Evolutionary conservation across 1,140 invertebrate species (phyloP), one percentile per base, ranked within the genome.

Genomic region (Caenorhabditis briggsae): DNA sequence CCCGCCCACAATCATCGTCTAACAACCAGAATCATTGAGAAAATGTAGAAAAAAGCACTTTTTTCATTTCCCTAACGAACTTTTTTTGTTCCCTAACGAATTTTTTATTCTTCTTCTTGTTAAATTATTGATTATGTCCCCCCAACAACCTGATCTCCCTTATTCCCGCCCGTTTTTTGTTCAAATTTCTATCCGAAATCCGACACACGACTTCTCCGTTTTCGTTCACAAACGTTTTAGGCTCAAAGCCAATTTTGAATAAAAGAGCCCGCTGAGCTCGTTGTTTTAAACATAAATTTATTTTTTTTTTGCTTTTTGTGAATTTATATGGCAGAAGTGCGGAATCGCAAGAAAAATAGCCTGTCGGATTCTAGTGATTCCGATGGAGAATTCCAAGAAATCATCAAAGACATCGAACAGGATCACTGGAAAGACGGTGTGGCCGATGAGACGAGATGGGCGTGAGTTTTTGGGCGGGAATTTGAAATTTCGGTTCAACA

Each of bases 401-500:
- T 78, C 70, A 86, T 89, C 70, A 88, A 89, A 18, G 82, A 88
- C 58, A 89, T 89, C 53, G 84, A 82, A 18, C 64, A 88, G 16
- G 88, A 89, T 58, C 56, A 86, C n/a, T 83, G 82, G 82, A 83
- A 83, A 59, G 86, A 87, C 14, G 16, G 48, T 16, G 18, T 43
- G n/a, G 65, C 33, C 50, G 61, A 87, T 23, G 82, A 87, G 16
- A 65, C 82, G 23, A 83, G 86, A 87, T 87, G 82, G 86, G 18
- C 86, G 86, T 87, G 20, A 87, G 86, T 43, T 87, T 85, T 48
- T 84, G 12, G 11, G 7, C 7, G 8, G 33, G 33, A 33, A 33
- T 33, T 33, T 33, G 33, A 3, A 33, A 33, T 33, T 33, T 33
- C 3, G 33, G n/a, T n/a, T n/a, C n/a, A n/a, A n/a, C n/a, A n/a